phyloP scores from a whole-genome alignment of 2,888 invertebrate genomes.

The Ceramica pisi region DNA sequence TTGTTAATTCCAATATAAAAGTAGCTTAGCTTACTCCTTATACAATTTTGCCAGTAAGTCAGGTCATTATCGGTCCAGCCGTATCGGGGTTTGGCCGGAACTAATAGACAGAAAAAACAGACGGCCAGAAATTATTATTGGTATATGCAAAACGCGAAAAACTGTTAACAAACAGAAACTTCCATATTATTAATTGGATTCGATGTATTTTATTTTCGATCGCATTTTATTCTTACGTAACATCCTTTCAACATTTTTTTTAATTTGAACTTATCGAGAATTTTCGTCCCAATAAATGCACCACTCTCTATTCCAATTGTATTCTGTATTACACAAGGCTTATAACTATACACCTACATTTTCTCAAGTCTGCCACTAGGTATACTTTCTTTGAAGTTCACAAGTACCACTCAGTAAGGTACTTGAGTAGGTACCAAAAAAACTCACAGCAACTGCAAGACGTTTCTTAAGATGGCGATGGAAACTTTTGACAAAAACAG shows the following conservation, averaged over 20 bases:
- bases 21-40: no score
- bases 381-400: conserved; percentile 71
- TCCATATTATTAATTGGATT: no score
- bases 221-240: not conserved
- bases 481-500: conserved; percentile 47
- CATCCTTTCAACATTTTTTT: not conserved
- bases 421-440: conserved; percentile 66
- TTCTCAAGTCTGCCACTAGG: conserved; percentile 28
- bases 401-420: conserved; percentile 73
- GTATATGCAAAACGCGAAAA: no score
- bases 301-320: conserved; percentile 3
- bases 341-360: conserved; percentile 24
- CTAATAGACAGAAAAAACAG: no score
- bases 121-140: no score
- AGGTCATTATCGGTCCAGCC: no score
- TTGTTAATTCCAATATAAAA: no score
- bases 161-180: no score
- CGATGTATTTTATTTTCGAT: no score
- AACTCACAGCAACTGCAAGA: conserved; percentile 61
- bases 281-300: not conserved
- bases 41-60: no score
- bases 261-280: not conserved
- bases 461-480: conserved; percentile 51
- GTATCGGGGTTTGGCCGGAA: no score
- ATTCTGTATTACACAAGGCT: conserved; percentile 11